Evolutionary conservation across 1,140 invertebrate species (phyloP).

Genomic region (Drosophila guanche): DNA sequence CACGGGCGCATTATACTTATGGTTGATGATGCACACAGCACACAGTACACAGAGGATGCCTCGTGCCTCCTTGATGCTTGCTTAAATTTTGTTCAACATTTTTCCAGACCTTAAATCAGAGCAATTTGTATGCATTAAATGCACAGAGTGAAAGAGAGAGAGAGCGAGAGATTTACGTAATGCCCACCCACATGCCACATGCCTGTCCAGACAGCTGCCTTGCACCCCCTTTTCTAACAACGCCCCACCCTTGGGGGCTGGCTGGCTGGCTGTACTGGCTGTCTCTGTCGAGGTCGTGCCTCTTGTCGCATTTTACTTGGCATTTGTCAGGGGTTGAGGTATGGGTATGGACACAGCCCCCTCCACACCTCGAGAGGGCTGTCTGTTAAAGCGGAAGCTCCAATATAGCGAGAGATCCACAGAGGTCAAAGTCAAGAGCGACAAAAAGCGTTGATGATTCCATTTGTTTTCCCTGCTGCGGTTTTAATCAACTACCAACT

Average conservation of each 20-base stretch:
- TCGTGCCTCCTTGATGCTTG: slow-evolving; percentile 14
- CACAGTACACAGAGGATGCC: no score
- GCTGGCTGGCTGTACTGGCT: slow-evolving; percentile 14
- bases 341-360: slow-evolving; percentile 1
- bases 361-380: slow-evolving; percentile 5
- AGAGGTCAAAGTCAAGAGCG: slow-evolving; percentile 76
- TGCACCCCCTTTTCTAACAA: slow-evolving; percentile 10
- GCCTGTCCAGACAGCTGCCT: slow-evolving; percentile 9
- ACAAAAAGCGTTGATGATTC: slow-evolving; percentile 27
- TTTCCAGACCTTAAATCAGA: slow-evolving; percentile 63
- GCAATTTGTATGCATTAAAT: slow-evolving; percentile 81
- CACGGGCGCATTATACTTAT: slow-evolving; percentile 45
- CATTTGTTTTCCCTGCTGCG: slow-evolving; percentile 12
- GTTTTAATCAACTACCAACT: slow-evolving; percentile 58
- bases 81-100: slow-evolving; percentile 64
- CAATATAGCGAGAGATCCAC: slow-evolving; percentile 45
- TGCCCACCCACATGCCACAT: slow-evolving; percentile 50
- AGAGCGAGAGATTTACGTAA: slow-evolving; percentile 68
- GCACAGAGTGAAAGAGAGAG: slow-evolving; percentile 50
- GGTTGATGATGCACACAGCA: slow-evolving; percentile 35
- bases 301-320: slow-evolving; percentile 68
- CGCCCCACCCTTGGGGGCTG: slow-evolving; percentile 35
- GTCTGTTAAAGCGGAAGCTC: slow-evolving; percentile 57
- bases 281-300: slow-evolving; percentile 48
- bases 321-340: slow-evolving; percentile 58